Conservation (phyloP, 2,888 invertebrate species). For the Acleris literana region DNA sequence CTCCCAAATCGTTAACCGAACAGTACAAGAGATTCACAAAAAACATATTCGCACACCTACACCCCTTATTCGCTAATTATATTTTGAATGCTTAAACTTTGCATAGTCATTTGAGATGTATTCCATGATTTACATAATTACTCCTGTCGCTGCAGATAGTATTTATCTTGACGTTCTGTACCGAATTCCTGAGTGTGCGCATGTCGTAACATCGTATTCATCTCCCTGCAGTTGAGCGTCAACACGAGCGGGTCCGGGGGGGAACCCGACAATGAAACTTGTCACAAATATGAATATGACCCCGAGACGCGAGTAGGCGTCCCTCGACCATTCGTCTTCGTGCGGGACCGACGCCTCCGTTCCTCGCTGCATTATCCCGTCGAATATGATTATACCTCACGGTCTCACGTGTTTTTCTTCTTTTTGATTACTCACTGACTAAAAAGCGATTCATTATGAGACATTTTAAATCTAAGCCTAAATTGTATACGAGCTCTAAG, state of each 20-base stretch:
- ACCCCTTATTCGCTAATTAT: too few species aligned
- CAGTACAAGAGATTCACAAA: too few species aligned
- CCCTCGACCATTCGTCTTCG: constrained; percentile 53
- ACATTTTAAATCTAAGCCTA: constrained; percentile 2
- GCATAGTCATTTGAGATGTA: too few species aligned
- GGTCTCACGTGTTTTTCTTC: constrained; percentile 13
- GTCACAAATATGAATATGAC: constrained; percentile 59
- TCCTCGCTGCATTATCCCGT: constrained; percentile 34
- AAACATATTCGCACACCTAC: too few species aligned
- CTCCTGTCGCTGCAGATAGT: neutral
- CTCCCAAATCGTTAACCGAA: too few species aligned
- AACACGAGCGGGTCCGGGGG: constrained; percentile 37
- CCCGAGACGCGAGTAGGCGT: constrained; percentile 47
- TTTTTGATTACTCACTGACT: constrained; percentile 7
- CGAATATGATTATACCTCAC: constrained; percentile 19
- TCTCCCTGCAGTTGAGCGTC: constrained; percentile 21
- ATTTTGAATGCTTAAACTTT: too few species aligned
- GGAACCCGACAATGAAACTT: constrained; percentile 53
- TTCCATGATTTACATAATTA: neutral
- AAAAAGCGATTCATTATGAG: constrained; percentile 10
- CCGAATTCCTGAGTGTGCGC: constrained; percentile 12
- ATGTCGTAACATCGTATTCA: constrained; percentile 32
- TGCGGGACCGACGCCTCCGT: constrained; percentile 53
- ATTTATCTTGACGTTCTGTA: neutral
- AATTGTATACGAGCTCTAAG: neutral